A percentile compares a stretch with the other conserved stretches of the same genome.
phyloP scores from a whole-genome alignment of 2,113 vertebrate species.

The Cyanistes caeruleus region DNA sequence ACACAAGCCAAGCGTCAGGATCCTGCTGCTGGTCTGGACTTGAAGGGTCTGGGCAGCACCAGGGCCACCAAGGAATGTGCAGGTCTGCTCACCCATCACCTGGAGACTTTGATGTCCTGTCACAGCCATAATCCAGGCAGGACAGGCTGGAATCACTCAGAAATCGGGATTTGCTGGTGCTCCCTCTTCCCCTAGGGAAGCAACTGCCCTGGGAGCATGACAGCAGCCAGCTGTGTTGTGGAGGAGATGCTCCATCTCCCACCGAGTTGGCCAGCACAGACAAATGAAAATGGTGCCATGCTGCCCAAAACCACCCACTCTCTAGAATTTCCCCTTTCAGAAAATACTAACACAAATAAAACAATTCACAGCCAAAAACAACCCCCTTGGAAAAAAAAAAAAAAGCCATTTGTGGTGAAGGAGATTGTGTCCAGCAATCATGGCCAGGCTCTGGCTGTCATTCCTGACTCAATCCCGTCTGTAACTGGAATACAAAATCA shows the following conservation, averaged over 20 bases:
- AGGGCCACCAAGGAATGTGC: not conserved
- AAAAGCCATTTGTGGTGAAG: not conserved
- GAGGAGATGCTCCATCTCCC: not conserved
- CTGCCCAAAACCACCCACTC: not conserved
- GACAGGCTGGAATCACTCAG: not conserved
- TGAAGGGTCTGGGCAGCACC: not conserved
- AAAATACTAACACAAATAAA: not conserved
- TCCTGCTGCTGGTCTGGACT: rapidly evolving
- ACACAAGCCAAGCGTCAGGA: not conserved
- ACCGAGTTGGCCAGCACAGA: not conserved
- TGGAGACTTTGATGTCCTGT: rapidly evolving
- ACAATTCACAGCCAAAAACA: not conserved
- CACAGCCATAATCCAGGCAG: not conserved
- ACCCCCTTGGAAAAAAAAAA: not conserved
- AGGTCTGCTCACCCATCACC: not conserved
- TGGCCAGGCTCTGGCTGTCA: not conserved
- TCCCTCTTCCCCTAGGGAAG: not conserved
- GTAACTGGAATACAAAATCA: not conserved
- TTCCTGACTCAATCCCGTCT: not conserved
- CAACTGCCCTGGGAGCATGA: not conserved
- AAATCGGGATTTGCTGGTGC: not conserved
- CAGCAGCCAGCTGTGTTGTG: not conserved
- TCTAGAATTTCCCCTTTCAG: not conserved
- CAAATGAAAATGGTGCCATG: not conserved
- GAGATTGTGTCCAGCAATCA: rapidly evolving